Base-by-base conservation (phyloP, 2,113 vertebrate genomes). In the Polypterus bichir region DNA sequence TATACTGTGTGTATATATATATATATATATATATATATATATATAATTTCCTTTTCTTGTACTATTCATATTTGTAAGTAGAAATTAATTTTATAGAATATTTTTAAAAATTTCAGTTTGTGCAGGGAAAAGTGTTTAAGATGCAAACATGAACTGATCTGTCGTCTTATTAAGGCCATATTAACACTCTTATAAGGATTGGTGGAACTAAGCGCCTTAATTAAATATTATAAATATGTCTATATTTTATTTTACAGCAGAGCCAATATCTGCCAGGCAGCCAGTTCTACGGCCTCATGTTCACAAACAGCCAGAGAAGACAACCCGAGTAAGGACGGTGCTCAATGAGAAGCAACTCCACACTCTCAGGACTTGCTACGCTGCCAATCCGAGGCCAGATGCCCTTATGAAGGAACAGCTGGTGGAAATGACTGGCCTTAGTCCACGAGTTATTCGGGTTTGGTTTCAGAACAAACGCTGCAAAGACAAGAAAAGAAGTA, bases 381-480 rank as follows among this genome's bases (percentile, higher is more conserved):
- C 95, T 48, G 96, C 96, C 73, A 99, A 99, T 78, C 96, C 95
- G 57, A 75, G 95, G 74, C 95, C 95, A 0, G 95, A 99, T 6
- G 96, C 96, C 1, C 93, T 99, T n/a, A 99, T 98, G 95, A 99
- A 99, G 80, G 95, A 99, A 79, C 95, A 99, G 66, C 86, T 98
- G 57, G 94, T 98, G 74, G 94, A 99, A 86, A 99, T 99, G 96
- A 99, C 96, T 2, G 90, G 95, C 66, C 92, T 99, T 61, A 98
- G 95, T 60, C 96, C 96, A 47, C 82, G 95, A 4, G 95, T 98
- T 68, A 99, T 98, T 82, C 84, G 96, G 55, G 96, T 98, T 70
- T 99, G 96, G 96, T 99, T 99, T 88, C 96, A 99, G 78, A 98
- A 99, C 83, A 99, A 99, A 77, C 76, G 95, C 5, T 99, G 96